Conservation (phyloP, 2,888 invertebrate species). For the Drosophila dives region DNA sequence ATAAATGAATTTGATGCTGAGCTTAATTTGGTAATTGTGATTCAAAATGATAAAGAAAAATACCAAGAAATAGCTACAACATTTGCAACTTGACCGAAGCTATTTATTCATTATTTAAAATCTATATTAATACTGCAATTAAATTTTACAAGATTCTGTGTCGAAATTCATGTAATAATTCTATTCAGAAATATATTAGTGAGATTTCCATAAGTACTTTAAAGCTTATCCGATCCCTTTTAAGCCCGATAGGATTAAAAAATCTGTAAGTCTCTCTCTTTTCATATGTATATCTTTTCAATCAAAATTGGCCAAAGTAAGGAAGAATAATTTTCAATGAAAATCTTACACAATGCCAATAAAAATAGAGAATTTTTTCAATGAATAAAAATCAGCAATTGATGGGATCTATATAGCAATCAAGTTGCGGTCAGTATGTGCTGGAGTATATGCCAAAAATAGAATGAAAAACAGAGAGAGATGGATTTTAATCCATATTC, state of each 20-base stretch:
- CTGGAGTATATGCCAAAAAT: conserved; percentile 12
- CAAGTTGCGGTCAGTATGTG: conserved; percentile 34
- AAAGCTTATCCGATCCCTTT: background rate
- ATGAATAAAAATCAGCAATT: conserved; percentile 13
- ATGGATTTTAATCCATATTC: conserved; percentile 8
- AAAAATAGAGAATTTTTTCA: background rate
- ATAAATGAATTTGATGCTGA: background rate
- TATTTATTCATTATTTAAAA: background rate
- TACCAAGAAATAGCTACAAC: background rate
- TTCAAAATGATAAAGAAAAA: background rate
- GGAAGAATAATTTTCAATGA: background rate
- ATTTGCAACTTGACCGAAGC: background rate
- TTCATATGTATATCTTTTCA: background rate
- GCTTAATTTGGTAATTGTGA: background rate
- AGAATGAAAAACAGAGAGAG: background rate
- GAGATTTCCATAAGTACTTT: background rate
- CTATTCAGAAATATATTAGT: background rate
- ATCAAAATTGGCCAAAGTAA: background rate
- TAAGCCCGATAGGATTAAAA: background rate
- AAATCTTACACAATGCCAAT: conserved; percentile 4
- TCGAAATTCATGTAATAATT: background rate
- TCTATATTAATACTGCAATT: background rate
- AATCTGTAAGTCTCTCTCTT: background rate
- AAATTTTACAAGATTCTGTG: background rate
- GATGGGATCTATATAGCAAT: conserved; percentile 35